Evolutionary conservation across 2,113 vertebrate genomes (phyloP).

Genomic region (Cnemophilus loriae): DNA sequence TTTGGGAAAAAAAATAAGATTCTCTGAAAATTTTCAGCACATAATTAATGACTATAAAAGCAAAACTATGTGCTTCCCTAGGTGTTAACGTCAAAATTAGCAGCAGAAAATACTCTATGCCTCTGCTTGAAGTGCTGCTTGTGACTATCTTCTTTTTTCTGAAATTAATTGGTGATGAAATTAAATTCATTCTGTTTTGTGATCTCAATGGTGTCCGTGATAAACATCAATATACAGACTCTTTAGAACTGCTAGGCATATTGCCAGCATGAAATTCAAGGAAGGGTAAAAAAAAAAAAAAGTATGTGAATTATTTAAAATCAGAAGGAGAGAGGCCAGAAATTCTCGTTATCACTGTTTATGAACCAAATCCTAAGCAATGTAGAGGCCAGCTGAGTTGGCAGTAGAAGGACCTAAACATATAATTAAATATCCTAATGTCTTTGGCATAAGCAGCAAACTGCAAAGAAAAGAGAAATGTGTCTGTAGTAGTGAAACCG

Average conservation of each 20-base stretch:
- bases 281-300: neutral
- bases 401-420: neutral
- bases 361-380: neutral
- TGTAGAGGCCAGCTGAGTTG: neutral
- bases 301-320: neutral
- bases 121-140: neutral
- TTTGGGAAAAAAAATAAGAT: neutral
- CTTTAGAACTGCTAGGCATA: neutral
- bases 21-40: neutral
- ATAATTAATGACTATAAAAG: neutral
- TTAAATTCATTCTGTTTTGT: neutral
- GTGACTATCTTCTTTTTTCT: neutral
- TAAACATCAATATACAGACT: neutral
- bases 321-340: neutral
- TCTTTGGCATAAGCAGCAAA: neutral
- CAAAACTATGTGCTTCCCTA: neutral
- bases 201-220: neutral
- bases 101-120: neutral
- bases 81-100: neutral
- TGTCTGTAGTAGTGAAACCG: neutral
- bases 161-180: neutral
- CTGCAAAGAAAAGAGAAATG: neutral
- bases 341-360: neutral
- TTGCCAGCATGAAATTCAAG: neutral
- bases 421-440: neutral